Evolutionary conservation across 1,140 invertebrate species (phyloP).

Genomic region (Drosophila melanogaster): Release_6_plus_ISO1_MT NT_037436.4:18008501-18009000

Average conservation of each 20-base stretch:
- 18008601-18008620: constrained; percentile 30
- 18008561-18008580: constrained; percentile 2
- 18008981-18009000: constrained; percentile 36
- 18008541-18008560: not conserved
- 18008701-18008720: constrained; percentile 36
- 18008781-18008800: constrained; percentile 46
- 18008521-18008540: not conserved
- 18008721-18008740: constrained; percentile 55
- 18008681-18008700: constrained; percentile 60
- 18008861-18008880: constrained; percentile 73
- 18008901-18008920: not conserved
- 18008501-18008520: not conserved
- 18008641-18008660: not conserved
- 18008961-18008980: constrained; percentile 4
- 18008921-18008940: constrained; percentile 54
- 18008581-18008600: constrained; percentile 14
- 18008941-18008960: constrained; percentile 48
- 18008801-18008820: not conserved
- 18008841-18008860: constrained; percentile 70
- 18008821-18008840: constrained; percentile 5
- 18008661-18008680: constrained; percentile 23
- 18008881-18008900: constrained; percentile 10
- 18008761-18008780: constrained; percentile 53
- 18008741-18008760: constrained; percentile 45
- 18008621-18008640: constrained; percentile 9